phyloP scores from a whole-genome alignment of 2,113 vertebrate genomes.

The Hippocampus zosterae region DNA sequence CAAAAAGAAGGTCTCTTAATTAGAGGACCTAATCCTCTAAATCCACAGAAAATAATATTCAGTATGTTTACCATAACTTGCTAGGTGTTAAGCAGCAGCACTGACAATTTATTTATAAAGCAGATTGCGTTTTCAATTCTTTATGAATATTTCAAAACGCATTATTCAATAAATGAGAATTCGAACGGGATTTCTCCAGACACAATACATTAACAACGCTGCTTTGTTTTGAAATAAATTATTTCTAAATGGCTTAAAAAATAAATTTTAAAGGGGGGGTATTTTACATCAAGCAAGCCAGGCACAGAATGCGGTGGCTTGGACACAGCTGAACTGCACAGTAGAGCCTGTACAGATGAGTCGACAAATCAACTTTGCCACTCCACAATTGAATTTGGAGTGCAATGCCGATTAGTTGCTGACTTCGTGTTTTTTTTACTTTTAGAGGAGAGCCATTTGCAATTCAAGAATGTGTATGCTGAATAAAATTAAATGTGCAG shows the following conservation, averaged over 20 bases:
- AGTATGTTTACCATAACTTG: background rate
- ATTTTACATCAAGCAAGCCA: background rate
- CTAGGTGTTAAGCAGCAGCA: background rate
- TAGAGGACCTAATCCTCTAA: background rate
- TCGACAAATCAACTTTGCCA: background rate
- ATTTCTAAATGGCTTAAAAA: conserved; percentile 2
- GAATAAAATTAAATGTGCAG: no score
- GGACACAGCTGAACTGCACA: no score
- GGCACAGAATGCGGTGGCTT: background rate
- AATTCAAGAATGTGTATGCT: no score
- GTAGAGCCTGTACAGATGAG: background rate
- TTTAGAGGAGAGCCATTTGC: no score
- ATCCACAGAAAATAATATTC: background rate
- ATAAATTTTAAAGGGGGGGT: background rate
- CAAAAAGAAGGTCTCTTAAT: background rate
- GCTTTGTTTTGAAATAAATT: background rate
- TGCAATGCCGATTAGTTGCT: no score
- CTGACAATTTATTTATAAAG: background rate
- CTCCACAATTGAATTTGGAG: no score
- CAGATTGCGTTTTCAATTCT: background rate
- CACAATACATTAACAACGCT: background rate
- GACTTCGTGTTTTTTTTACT: no score
- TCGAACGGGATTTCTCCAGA: background rate
- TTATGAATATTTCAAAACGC: background rate
- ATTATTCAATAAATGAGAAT: background rate